A percentile compares a stretch with the other conserved stretches of the same genome.
Evolutionary conservation across 30 jellyfish, hydroid and myxozoan genomes (phyloP).

Genomic region (Clytia hemisphaerica): DNA sequence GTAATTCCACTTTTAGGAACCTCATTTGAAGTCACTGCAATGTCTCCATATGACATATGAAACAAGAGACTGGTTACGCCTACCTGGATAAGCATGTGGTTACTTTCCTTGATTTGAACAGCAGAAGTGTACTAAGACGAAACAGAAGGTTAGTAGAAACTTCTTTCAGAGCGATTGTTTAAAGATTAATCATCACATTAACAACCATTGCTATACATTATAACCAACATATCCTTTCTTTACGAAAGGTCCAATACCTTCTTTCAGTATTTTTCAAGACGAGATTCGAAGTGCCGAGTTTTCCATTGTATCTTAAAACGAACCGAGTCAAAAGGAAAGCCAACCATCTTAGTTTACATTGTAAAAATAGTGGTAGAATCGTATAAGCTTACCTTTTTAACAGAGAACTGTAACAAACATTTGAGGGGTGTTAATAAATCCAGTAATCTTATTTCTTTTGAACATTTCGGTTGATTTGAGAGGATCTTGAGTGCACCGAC

Average conservation of each 20-base stretch:
- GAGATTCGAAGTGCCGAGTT: no score
- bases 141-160: background rate
- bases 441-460: background rate
- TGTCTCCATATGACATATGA: no score
- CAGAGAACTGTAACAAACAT: background rate
- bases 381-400: background rate
- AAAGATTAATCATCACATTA: background rate
- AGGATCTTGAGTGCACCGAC: constrained; percentile 6
- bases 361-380: no score
- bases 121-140: constrained; percentile 2
- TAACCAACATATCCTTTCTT: no score
- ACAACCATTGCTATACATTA: background rate
- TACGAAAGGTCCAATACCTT: no score
- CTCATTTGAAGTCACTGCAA: no score
- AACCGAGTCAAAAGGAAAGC: no score
- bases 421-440: background rate
- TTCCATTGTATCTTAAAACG: no score
- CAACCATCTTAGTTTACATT: no score
- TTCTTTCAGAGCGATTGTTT: background rate
- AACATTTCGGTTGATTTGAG: background rate
- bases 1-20: no score
- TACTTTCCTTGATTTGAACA: background rate
- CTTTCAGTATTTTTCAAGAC: no score
- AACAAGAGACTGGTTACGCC: no score
- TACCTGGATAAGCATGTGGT: constrained; percentile 16